Conservation (phyloP, 2,888 invertebrate genomes). For the Athalia circularis region DNA sequence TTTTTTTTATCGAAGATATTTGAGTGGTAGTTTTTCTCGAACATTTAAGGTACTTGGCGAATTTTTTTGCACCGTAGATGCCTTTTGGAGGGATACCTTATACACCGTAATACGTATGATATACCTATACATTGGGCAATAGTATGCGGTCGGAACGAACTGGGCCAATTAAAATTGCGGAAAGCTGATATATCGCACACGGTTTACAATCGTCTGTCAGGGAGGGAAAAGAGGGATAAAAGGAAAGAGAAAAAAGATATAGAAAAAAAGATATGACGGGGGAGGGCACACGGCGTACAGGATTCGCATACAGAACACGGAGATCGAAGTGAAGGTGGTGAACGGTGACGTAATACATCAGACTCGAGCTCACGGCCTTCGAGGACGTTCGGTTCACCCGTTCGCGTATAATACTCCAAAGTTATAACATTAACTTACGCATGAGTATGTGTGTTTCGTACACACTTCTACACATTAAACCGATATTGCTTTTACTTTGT, state of each 20-base stretch:
- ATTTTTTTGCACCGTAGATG: too few relatives aligned
- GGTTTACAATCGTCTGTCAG: neutral
- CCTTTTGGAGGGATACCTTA: neutral
- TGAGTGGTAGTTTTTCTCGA: too few relatives aligned
- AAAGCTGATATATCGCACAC: neutral
- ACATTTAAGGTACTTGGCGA: too few relatives aligned
- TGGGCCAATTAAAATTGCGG: conserved; percentile 41
- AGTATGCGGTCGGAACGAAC: conserved; percentile 17
- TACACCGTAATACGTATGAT: neutral
- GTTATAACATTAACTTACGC: too few relatives aligned
- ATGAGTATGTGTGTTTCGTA: too few relatives aligned
- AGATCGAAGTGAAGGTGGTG: conserved; percentile 42
- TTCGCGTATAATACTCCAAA: neutral
- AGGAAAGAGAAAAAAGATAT: neutral
- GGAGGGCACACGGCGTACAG: neutral
- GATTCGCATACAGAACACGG: conserved; percentile 36
- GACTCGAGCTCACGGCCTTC: conserved; percentile 54
- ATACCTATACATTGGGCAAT: neutral
- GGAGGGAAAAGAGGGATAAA: neutral
- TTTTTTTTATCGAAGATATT: too few relatives aligned
- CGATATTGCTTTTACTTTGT: too few relatives aligned
- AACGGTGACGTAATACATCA: conserved; percentile 40
- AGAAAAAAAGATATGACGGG: neutral
- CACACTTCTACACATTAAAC: too few relatives aligned
- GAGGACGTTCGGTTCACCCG: conserved; percentile 56